These are phyloP conservation scores for Falco naumanni DNA, from an alignment of 2,797 vertebrate genomes.

Conservation along the genomic window DNA sequence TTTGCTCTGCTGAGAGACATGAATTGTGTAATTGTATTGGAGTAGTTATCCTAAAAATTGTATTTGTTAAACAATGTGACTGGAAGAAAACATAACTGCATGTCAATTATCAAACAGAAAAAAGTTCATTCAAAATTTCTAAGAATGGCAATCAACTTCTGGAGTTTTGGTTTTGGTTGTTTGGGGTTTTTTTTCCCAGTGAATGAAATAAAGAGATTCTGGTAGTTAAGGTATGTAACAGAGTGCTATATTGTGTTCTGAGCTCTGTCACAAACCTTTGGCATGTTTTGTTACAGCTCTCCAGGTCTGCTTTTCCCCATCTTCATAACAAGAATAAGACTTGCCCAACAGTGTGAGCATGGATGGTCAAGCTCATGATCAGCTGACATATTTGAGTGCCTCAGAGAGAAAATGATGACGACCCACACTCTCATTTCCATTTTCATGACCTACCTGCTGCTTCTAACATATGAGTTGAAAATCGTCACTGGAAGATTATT, in stretches of 20 bases:
- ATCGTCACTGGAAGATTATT: not conserved
- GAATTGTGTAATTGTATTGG: not conserved
- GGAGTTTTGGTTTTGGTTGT: not conserved
- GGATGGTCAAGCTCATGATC: not conserved
- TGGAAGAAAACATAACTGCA: not conserved
- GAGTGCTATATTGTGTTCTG: not conserved
- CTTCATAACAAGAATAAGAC: not conserved
- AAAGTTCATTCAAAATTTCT: not conserved
- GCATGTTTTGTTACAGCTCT: constrained; percentile 12
- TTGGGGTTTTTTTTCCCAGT: not conserved
- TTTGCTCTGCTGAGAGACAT: not conserved
- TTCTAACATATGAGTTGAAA: not conserved
- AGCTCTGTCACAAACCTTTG: not conserved
- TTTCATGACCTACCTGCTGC: not conserved
- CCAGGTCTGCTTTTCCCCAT: not conserved
- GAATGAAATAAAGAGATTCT: not conserved
- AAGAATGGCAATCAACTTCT: not conserved
- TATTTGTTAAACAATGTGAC: not conserved
- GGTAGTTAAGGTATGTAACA: not conserved
- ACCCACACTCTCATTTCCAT: not conserved
- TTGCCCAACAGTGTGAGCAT: not conserved
- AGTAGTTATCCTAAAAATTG: not conserved
- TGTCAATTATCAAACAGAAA: not conserved
- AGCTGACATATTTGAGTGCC: not conserved
- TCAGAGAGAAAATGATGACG: not conserved